Evolutionary conservation across 92 coral and sea anemone genomes (phyloP).

Genomic region (Isaurus tuberculatus): DNA sequence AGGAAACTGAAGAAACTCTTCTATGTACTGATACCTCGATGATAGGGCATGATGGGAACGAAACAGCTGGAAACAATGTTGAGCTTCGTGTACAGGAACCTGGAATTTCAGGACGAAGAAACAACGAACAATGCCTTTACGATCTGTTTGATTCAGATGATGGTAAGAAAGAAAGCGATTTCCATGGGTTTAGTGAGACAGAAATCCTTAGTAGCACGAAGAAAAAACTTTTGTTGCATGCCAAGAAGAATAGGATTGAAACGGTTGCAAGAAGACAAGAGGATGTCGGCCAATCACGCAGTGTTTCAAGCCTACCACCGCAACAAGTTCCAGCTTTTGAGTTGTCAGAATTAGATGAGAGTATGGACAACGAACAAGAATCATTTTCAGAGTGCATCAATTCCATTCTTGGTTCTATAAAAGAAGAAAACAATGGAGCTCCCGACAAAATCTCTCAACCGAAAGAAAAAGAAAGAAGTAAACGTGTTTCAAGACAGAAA

Average conservation of each 20-base stretch:
- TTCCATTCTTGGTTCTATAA: constrained; percentile 22
- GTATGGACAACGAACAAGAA: constrained; percentile 4
- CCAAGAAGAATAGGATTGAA: constrained; percentile 8
- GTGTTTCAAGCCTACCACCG: neutral
- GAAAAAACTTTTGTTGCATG: constrained; percentile 10
- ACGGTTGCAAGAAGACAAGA: neutral
- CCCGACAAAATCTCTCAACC: neutral
- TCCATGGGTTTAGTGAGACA: constrained; percentile 4
- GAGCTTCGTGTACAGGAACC: neutral
- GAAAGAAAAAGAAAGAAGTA: neutral
- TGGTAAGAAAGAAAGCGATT: neutral
- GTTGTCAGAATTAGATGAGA: constrained; percentile 24
- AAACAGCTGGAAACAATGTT: neutral
- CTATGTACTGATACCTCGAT: neutral
- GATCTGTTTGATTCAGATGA: constrained; percentile 8
- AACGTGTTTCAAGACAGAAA: neutral
- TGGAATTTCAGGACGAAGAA: neutral
- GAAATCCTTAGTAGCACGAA: constrained; percentile 5
- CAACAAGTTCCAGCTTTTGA: constrained; percentile 37
- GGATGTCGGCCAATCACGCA: neutral
- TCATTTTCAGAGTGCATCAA: constrained; percentile 31
- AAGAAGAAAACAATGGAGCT: constrained; percentile 3
- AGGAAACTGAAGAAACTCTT: neutral
- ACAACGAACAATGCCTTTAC: neutral
- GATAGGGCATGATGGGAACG: constrained; percentile 4